phyloP scores from a whole-genome alignment of 2,797 vertebrate genomes.

The Tapera naevia region DNA sequence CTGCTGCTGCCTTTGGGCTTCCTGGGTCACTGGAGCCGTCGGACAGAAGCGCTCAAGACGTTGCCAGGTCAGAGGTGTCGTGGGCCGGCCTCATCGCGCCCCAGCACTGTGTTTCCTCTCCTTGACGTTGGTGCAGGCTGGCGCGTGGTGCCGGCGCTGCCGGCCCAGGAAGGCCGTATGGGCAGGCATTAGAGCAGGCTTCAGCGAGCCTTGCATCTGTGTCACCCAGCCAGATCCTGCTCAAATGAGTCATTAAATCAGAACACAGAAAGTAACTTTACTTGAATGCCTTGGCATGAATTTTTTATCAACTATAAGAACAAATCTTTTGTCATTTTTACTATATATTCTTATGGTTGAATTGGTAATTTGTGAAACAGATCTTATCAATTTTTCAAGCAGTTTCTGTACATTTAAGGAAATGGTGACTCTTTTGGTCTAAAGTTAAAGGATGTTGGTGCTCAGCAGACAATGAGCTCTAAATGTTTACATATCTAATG shows the following conservation, averaged over 20 bases:
- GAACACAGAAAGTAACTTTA: constrained; percentile 99
- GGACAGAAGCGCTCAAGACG: constrained; percentile 68
- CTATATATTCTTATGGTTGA: constrained; percentile 81
- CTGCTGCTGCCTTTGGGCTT: constrained; percentile 66
- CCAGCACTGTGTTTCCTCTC: constrained; percentile 70
- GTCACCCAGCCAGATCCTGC: constrained; percentile 83
- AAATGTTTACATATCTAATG: constrained; percentile 34
- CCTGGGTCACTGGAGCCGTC: constrained; percentile 72
- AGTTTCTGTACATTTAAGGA: constrained; percentile 78
- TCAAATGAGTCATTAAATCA: constrained; percentile 99
- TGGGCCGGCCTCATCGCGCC: constrained; percentile 55
- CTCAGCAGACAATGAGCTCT: constrained; percentile 24
- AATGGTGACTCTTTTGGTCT: constrained; percentile 63
- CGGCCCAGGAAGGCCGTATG: constrained; percentile 81
- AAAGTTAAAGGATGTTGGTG: constrained; percentile 49
- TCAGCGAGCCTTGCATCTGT: constrained; percentile 87
- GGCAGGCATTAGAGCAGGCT: constrained; percentile 90
- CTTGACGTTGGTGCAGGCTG: constrained; percentile 89
- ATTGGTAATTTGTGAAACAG: constrained; percentile 92
- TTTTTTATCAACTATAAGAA: constrained; percentile 95
- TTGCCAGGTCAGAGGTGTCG: constrained; percentile 71
- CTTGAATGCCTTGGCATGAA: constrained; percentile 94
- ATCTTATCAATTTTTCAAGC: constrained; percentile 96
- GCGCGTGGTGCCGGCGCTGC: constrained; percentile 85
- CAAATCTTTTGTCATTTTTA: constrained; percentile 95